Evolutionary conservation across 1,140 invertebrate genomes (phyloP).

Genomic region (Caerostris extrusa): DNA sequence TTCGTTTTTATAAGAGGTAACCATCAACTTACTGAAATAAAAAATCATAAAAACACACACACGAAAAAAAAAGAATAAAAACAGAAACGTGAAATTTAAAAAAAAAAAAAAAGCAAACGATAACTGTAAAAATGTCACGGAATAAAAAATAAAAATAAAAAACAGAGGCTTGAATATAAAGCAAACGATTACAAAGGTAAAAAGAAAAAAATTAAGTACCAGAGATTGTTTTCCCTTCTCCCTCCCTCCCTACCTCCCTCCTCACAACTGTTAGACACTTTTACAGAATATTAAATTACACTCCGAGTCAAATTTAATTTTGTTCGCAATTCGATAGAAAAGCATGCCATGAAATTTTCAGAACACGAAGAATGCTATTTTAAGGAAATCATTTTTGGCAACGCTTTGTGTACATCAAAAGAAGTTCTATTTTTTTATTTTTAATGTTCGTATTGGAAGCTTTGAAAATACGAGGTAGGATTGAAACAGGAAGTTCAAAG

Average conservation of each 20-base stretch:
- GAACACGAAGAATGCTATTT: constrained; percentile 23
- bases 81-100: not conserved
- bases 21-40: not conserved
- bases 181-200: not conserved
- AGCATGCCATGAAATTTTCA: constrained; percentile 27
- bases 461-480: not conserved
- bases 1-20: constrained; percentile 23
- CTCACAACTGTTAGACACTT: constrained; percentile 1
- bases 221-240: not conserved
- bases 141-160: not conserved
- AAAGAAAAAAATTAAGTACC: not conserved
- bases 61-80: not conserved
- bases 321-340: constrained; percentile 36
- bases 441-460: not conserved
- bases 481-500: not conserved
- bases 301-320: constrained; percentile 17
- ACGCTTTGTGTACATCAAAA: constrained; percentile 19
- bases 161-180: constrained; percentile 4
- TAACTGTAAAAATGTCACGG: constrained; percentile 11
- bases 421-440: not conserved
- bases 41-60: not conserved
- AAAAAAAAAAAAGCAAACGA: constrained; percentile 1
- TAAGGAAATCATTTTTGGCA: constrained; percentile 27
- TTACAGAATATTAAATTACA: constrained; percentile 36
- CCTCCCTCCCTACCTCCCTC: too few relatives aligned